These are phyloP conservation scores for Ia io DNA, from an alignment of 2,113 vertebrate genomes.

Conservation along the genomic window DNA sequence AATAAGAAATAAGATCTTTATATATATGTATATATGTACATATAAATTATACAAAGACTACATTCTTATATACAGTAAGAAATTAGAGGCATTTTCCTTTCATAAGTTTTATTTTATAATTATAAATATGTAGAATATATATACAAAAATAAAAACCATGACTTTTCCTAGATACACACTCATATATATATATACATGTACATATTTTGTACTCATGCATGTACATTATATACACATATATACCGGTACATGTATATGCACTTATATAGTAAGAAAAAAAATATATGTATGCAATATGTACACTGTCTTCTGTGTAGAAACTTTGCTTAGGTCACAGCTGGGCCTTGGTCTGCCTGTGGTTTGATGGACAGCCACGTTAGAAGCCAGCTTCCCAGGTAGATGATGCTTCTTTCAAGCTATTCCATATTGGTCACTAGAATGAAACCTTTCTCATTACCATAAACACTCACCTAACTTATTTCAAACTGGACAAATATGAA, in stretches of 20 bases:
- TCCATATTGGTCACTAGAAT: not conserved
- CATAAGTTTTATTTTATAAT: not conserved
- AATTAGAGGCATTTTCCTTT: not conserved
- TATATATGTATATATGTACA: not conserved
- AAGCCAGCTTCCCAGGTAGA: not conserved
- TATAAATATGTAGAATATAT: not conserved
- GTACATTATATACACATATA: not conserved
- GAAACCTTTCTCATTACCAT: not conserved
- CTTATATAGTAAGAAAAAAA: not conserved
- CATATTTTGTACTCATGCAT: not conserved
- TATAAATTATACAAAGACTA: not conserved
- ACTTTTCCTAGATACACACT: not conserved
- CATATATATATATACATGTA: not conserved
- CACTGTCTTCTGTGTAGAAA: not conserved
- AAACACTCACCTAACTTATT: not conserved
- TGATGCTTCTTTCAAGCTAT: not conserved
- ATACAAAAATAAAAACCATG: not conserved
- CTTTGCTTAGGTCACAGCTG: not conserved
- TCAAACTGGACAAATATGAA: slow-evolving; percentile 13
- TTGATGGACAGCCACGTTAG: not conserved
- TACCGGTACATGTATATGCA: not conserved
- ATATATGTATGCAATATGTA: not conserved
- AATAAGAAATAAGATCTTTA: not conserved
- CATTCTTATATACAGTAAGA: not conserved
- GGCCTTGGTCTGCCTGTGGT: not conserved